Evolutionary conservation across 2,888 invertebrate species (phyloP).

Genomic region (Dione juno): DNA sequence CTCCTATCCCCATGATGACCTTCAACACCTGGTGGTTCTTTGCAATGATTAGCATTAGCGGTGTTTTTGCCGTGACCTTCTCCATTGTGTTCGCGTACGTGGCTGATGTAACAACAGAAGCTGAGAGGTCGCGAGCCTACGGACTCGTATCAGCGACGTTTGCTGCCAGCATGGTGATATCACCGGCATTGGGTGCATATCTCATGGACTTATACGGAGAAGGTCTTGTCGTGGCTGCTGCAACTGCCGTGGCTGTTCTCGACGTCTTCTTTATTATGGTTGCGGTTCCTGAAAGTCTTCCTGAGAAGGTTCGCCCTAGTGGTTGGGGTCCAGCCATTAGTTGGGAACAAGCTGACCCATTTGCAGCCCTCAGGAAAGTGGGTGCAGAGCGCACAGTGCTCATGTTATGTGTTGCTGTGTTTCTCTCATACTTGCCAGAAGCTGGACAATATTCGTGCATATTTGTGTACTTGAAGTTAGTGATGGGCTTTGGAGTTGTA

Average conservation of each 20-base stretch:
- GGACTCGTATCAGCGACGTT: constrained; percentile 99
- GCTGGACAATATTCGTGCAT: constrained; percentile 99
- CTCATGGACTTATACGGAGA: constrained; percentile 93
- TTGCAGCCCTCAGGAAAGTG: constrained; percentile 94
- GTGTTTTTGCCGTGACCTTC: constrained; percentile 99
- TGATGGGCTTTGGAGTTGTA: constrained; percentile 97
- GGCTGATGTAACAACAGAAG: constrained; percentile 99
- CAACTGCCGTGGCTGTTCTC: constrained; percentile 96
- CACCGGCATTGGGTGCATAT: constrained; percentile 97
- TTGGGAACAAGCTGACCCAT: constrained; percentile 99
- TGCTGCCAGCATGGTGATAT: constrained; percentile 99
- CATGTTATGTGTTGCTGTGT: constrained; percentile 98
- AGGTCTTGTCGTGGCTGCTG: constrained; percentile 95
- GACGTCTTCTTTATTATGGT: constrained; percentile 99
- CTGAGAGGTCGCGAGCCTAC: constrained; percentile 96
- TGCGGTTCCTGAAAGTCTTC: constrained; percentile 98
- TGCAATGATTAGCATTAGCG: constrained; percentile 99
- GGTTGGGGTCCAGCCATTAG: constrained; percentile 94
- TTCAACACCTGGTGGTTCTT: constrained; percentile 99
- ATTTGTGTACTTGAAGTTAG: constrained; percentile 98
- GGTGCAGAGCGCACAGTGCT: constrained; percentile 97
- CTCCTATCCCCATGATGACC: constrained; percentile 99
- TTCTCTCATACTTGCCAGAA: constrained; percentile 98
- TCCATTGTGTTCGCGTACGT: constrained; percentile 99
- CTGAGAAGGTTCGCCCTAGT: constrained; percentile 92